Conservation (phyloP, 2,113 vertebrate species). For the Brachyhypopomus occidentalis region DNA sequence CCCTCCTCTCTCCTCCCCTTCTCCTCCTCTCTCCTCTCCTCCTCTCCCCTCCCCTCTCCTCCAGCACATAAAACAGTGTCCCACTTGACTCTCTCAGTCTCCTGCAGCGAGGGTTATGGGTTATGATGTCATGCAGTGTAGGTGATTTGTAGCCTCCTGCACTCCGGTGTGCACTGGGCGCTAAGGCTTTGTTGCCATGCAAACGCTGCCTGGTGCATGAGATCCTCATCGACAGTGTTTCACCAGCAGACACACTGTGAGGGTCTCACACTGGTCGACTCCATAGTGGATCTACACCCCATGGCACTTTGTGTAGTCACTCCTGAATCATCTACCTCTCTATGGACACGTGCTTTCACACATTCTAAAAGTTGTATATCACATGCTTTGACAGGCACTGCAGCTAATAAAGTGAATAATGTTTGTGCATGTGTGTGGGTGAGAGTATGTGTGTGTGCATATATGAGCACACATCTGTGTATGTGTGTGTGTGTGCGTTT, state of each 20-base stretch:
- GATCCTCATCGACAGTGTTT: conserved; percentile 56
- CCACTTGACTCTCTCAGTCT: conserved; percentile 65
- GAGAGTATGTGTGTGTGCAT: not conserved
- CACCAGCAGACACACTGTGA: conserved; percentile 47
- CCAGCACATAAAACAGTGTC: conserved; percentile 52
- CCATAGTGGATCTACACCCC: conserved; percentile 38
- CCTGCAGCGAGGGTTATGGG: conserved; percentile 56
- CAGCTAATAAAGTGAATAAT: no score
- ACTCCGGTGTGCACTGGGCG: conserved; percentile 62
- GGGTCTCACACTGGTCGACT: conserved; percentile 34
- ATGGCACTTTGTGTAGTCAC: not conserved
- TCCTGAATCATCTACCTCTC: not conserved
- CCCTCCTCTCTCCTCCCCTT: no score
- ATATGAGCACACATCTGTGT: not conserved
- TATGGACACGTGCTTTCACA: not conserved
- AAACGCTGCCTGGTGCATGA: conserved; percentile 64
- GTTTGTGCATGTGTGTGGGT: not conserved
- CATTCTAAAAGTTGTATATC: not conserved
- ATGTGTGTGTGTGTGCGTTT: conserved; percentile 6
- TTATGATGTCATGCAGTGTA: conserved; percentile 71
- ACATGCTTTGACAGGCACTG: no score
- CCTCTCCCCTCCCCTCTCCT: conserved; percentile 57
- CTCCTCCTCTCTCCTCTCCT: conserved; percentile 11
- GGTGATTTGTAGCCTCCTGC: conserved; percentile 54
- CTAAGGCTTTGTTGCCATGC: conserved; percentile 70